phyloP scores from a whole-genome alignment of 1,140 invertebrate genomes.

The Scaptomyza montana region DNA sequence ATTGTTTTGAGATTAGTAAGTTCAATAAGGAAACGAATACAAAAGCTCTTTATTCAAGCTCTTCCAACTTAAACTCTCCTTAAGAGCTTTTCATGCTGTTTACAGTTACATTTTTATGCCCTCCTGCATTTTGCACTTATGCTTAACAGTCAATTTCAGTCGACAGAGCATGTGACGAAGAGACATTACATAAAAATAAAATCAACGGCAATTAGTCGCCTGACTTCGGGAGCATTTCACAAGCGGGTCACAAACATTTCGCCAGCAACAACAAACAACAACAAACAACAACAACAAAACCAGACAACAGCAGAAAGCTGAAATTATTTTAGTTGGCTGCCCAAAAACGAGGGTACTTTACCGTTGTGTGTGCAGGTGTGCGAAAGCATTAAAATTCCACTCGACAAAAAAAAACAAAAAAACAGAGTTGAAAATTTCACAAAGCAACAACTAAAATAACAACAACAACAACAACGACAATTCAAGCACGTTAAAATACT shows the following conservation, averaged over 20 bases:
- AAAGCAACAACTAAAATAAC: constrained; percentile 33
- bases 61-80: background rate
- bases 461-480: constrained; percentile 49
- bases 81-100: background rate
- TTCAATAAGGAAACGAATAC: no score
- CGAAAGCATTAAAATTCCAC: constrained; percentile 81
- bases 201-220: constrained; percentile 40
- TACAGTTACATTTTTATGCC: constrained; percentile 5
- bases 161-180: constrained; percentile 10
- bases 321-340: constrained; percentile 61
- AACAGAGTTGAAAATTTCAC: constrained; percentile 50
- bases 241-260: constrained; percentile 49
- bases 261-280: constrained; percentile 37
- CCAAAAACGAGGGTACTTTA: constrained; percentile 76
- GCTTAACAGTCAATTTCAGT: constrained; percentile 21
- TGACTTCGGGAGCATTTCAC: background rate
- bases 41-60: background rate
- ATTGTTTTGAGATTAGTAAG: no score
- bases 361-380: constrained; percentile 78
- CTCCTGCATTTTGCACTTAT: constrained; percentile 5
- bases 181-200: constrained; percentile 48
- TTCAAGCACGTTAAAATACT: constrained; percentile 65
- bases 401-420: constrained; percentile 41
- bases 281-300: constrained; percentile 2
- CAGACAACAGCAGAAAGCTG: constrained; percentile 23